Percentiles rank a stretch among this genome's conserved stretches.
Conservation (phyloP, 2,113 vertebrate species). For the Pedetes capensis region DNA sequence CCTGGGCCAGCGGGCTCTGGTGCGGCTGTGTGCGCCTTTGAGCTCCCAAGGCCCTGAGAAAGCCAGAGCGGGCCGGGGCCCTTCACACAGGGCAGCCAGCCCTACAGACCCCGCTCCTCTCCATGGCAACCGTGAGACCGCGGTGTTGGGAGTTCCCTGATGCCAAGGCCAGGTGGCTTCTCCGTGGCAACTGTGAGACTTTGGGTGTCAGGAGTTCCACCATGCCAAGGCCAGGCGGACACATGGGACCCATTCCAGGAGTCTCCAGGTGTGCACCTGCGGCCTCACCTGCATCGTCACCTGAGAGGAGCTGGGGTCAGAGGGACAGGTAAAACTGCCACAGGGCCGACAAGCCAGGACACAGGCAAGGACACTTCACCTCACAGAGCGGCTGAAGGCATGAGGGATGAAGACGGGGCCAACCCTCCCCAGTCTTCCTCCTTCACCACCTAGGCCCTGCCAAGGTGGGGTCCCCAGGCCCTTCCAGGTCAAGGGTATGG, state of each 20-base stretch:
- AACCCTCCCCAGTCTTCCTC: too few relatives aligned
- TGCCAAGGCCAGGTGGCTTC: too few relatives aligned
- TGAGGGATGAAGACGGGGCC: not conserved
- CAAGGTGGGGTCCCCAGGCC: rapidly evolving
- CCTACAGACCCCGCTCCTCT: not conserved
- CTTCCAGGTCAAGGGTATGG: not conserved
- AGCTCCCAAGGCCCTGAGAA: not conserved
- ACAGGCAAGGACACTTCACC: rapidly evolving
- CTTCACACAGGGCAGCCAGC: not conserved
- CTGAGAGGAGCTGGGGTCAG: not conserved
- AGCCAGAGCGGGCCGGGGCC: not conserved
- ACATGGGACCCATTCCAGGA: rapidly evolving
- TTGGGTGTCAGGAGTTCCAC: not conserved
- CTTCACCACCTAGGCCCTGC: not conserved
- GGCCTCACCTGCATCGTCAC: rapidly evolving
- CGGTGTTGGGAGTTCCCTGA: not conserved
- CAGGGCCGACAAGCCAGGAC: too few relatives aligned
- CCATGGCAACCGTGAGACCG: not conserved
- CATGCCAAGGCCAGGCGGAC: rapidly evolving
- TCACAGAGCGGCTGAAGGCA: not conserved
- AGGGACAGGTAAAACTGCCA: rapidly evolving
- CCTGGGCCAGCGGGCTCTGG: not conserved
- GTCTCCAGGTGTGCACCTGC: not conserved
- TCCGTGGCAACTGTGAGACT: not conserved
- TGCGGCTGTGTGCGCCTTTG: not conserved